phyloP scores from a whole-genome alignment of 1,140 invertebrate genomes.

The Drosophila kurseongensis region DNA sequence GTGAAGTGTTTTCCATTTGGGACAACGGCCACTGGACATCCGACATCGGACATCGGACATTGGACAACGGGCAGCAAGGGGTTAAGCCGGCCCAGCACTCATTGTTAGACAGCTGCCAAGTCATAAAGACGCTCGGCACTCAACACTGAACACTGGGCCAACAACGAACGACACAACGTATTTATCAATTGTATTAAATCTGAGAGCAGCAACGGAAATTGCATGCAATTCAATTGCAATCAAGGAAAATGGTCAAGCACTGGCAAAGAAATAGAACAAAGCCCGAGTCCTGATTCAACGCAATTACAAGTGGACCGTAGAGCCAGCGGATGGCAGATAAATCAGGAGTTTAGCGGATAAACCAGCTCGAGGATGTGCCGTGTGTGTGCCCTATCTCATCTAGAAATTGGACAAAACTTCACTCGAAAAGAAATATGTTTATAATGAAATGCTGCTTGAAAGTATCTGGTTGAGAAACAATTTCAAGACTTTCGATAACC shows the following conservation, averaged over 20 bases:
- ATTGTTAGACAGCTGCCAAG: constrained; percentile 54
- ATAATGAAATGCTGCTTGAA: too few relatives aligned
- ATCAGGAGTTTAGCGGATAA: constrained; percentile 39
- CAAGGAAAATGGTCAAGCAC: constrained; percentile 46
- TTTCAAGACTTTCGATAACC: too few relatives aligned
- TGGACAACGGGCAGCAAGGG: constrained; percentile 27
- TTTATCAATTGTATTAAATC: constrained; percentile 76
- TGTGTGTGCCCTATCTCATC: constrained; percentile 59
- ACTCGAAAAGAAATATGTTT: constrained; percentile 8
- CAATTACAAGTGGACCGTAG: constrained; percentile 32
- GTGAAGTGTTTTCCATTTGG: constrained; percentile 59
- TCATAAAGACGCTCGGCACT: constrained; percentile 46
- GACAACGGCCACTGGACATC: constrained; percentile 16
- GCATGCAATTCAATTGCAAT: constrained; percentile 77
- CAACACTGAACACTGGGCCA: constrained; percentile 1
- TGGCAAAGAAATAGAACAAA: constrained; percentile 21
- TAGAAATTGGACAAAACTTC: constrained; percentile 31
- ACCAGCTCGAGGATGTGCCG: constrained; percentile 21
- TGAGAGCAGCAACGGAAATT: constrained; percentile 65
- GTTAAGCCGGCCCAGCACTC: constrained; percentile 45
- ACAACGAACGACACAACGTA: constrained; percentile 17
- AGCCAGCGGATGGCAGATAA: constrained; percentile 34
- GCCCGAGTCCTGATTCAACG: not conserved
- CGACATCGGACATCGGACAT: constrained; percentile 2
- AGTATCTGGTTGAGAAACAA: too few relatives aligned